Evolutionary conservation across 2,888 invertebrate genomes (phyloP).

Genomic region (Aethes cnicana): DNA sequence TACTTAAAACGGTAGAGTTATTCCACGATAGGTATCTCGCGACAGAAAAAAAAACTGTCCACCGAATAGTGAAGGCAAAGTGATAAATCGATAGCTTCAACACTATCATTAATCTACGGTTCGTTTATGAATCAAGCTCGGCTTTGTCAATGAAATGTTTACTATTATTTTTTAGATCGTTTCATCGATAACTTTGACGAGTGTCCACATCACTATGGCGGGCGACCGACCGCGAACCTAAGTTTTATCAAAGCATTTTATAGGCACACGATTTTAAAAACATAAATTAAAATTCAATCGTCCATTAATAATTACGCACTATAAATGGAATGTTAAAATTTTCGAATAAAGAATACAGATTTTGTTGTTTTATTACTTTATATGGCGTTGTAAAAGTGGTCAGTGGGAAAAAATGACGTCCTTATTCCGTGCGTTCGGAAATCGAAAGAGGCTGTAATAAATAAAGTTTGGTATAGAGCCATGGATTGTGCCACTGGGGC

Average conservation of each 20-base stretch:
- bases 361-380: constrained; percentile 25
- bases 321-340: constrained; percentile 26
- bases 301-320: constrained; percentile 24
- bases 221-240: constrained; percentile 53
- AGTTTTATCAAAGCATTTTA: constrained; percentile 58
- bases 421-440: constrained; percentile 51
- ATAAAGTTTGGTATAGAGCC: constrained; percentile 74
- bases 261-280: constrained; percentile 48
- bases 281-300: constrained; percentile 31
- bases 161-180: constrained; percentile 5
- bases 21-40: constrained; percentile 46
- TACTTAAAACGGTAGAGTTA: constrained; percentile 67
- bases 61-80: constrained; percentile 56
- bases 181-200: constrained; percentile 31
- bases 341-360: constrained; percentile 25
- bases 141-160: constrained; percentile 22
- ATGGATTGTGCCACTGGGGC: constrained; percentile 65
- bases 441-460: constrained; percentile 68
- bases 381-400: constrained; percentile 24
- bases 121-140: constrained; percentile 25
- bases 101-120: constrained; percentile 25
- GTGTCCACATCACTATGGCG: constrained; percentile 50
- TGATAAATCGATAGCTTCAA: constrained; percentile 32
- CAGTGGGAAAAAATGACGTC: constrained; percentile 31
- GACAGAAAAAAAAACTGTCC: constrained; percentile 69